A percentile compares a stretch with the other conserved stretches of the same genome.
Evolutionary conservation across 2,797 vertebrate genomes (phyloP).

Genomic region (Ctenopoma kingsleyae): DNA sequence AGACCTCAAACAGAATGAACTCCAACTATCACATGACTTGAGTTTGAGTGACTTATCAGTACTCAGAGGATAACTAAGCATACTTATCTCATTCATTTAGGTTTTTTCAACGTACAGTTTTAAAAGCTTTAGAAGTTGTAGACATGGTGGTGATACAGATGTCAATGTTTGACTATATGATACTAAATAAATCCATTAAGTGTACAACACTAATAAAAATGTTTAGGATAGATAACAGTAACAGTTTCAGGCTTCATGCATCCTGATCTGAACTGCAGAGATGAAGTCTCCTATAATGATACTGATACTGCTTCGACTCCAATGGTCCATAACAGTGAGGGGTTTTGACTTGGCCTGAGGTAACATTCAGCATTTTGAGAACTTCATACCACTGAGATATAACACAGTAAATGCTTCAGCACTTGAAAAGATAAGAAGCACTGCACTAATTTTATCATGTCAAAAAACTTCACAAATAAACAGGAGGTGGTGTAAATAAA

Average conservation of each 20-base stretch:
- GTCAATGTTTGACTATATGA: not conserved
- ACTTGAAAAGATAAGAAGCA: not conserved
- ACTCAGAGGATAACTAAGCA: not conserved
- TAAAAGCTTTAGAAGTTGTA: not conserved
- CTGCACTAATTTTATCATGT: not conserved
- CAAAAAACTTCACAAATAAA: not conserved
- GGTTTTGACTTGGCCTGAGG: slow-evolving; percentile 1
- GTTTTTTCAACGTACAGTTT: slow-evolving; percentile 15
- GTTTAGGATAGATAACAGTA: not conserved
- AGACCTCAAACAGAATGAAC: not conserved
- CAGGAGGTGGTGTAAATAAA: not conserved
- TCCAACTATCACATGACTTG: not conserved
- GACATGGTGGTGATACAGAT: not conserved
- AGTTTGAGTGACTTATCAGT: not conserved
- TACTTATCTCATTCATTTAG: not conserved
- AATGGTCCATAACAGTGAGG: not conserved
- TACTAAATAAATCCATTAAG: slow-evolving; percentile 12
- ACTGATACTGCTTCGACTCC: slow-evolving; percentile 16
- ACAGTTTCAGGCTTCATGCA: slow-evolving; percentile 11
- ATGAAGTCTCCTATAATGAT: slow-evolving; percentile 6
- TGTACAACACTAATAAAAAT: not conserved
- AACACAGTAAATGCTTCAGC: not conserved
- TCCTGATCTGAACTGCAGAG: slow-evolving; percentile 30
- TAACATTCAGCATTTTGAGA: not conserved
- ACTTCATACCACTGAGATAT: not conserved